Conservation (phyloP, 2,888 invertebrate genomes). For the Nycteola revayana region DNA sequence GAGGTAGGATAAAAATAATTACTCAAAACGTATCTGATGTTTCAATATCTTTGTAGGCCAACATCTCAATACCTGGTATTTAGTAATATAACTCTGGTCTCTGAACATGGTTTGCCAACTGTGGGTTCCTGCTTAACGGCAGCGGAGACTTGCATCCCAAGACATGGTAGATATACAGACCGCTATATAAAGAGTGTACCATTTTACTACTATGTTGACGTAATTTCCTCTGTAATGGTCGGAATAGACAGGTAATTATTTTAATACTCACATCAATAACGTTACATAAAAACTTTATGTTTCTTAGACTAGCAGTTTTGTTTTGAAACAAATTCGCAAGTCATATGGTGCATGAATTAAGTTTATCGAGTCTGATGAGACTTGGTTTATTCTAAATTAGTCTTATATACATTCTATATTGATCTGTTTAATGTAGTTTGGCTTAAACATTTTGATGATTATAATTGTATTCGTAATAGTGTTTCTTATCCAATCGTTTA, state of each 20-base stretch:
- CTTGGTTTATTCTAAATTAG: no score
- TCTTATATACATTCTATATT: no score
- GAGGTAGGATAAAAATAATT: no score
- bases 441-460: no score
- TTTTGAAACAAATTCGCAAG: no score
- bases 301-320: no score
- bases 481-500: not conserved
- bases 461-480: not conserved
- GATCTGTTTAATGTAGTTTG: no score
- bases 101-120: slow-evolving; percentile 83
- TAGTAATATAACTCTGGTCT: slow-evolving; percentile 86
- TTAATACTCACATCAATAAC: no score
- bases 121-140: slow-evolving; percentile 60
- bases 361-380: no score
- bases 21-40: no score
- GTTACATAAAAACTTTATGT: no score
- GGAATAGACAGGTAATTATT: slow-evolving; percentile 78
- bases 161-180: slow-evolving; percentile 76
- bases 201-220: slow-evolving; percentile 84
- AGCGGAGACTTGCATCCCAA: slow-evolving; percentile 75
- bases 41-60: slow-evolving; percentile 44
- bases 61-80: slow-evolving; percentile 79
- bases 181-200: slow-evolving; percentile 81
- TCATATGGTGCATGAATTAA: no score
- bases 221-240: slow-evolving; percentile 82